Evolutionary conservation across 2,113 vertebrate genomes (phyloP), one percentile per base, ranked within the genome.

Genomic region (cattle (Bos taurus)): DNA sequence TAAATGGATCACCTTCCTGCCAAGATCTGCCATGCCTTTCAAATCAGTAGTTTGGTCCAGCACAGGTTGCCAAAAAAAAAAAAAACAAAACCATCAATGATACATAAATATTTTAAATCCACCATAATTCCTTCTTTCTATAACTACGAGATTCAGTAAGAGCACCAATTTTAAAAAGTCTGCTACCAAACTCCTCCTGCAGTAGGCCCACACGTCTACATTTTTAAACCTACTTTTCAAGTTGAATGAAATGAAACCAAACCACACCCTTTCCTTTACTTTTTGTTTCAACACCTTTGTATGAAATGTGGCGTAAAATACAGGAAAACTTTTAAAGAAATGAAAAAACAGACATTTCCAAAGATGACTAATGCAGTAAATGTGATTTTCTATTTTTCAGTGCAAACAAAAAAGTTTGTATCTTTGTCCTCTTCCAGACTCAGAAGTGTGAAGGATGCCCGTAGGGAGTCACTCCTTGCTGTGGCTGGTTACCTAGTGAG

Each of bases 21-120:
- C 90, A 96, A 95, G 97, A 97, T 91, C 2, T 8, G 92, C 95
- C 97, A 92, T 82, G 90, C 90, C 85, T 98, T 98, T 98, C 92
- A 86, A 86, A 95, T 99, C 97, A 98, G 96, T 90, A 98, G 97
- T 98, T 98, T 99, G 99, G 98, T 99, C 98, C 98, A 95, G 88
- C 96, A 96, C 94, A 97, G 95, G 91, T 98, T 52, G 48, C 26
- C 13, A 1, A 15, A 33, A 62, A 52, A 71, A 80, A 88, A 43
- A 33, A 19, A 3, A 84, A 59, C 19, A 28, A 83, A 88, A 77
- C 77, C 62, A 92, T 84, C 92, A 98, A 97, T 93, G 95, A 98
- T 80, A 96, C 40, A 96, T 96, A 98, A 98, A 97, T 89, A 97
- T 80, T 59, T 62, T 91, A 95, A 97, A 98, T 90, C 92, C 93